phyloP scores from a whole-genome alignment of 2,888 invertebrate genomes.

The Seladonia tumulorum region DNA sequence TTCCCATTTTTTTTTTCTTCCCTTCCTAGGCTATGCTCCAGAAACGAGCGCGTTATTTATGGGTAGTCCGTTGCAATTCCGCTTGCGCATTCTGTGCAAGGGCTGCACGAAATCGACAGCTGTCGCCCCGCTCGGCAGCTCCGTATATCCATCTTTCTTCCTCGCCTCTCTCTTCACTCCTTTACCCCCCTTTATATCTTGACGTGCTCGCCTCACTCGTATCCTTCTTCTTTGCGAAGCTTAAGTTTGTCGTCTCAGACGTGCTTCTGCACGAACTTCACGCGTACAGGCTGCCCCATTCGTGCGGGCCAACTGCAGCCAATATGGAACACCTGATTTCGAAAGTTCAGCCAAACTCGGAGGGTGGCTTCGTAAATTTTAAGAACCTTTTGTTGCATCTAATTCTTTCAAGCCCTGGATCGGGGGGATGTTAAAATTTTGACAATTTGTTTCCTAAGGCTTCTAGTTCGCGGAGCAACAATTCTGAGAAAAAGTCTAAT shows the following conservation, averaged over 20 bases:
- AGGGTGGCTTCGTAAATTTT: no score
- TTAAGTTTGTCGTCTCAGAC: conserved; percentile 49
- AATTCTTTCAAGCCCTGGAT: no score
- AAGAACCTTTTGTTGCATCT: no score
- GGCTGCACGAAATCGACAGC: conserved; percentile 79
- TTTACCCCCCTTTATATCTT: conserved; percentile 41
- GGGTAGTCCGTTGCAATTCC: conserved; percentile 75
- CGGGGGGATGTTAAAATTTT: no score
- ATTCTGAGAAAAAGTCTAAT: no score
- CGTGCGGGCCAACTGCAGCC: not conserved
- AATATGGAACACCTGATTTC: not conserved
- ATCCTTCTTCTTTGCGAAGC: conserved; percentile 55
- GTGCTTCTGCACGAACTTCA: not conserved
- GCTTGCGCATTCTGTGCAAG: conserved; percentile 72
- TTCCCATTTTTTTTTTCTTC: conserved; percentile 1
- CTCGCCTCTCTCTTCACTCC: not conserved
- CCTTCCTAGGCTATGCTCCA: conserved; percentile 54
- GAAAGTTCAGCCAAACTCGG: not conserved
- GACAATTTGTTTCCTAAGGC: no score
- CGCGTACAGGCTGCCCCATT: not conserved
- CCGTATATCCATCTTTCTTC: conserved; percentile 70
- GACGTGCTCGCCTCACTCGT: conserved; percentile 40
- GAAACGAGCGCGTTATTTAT: conserved; percentile 79
- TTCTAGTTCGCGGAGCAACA: no score
- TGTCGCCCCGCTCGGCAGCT: conserved; percentile 75